phyloP scores from a whole-genome alignment of 1,140 invertebrate species.

The Oscheius sp. region DNA sequence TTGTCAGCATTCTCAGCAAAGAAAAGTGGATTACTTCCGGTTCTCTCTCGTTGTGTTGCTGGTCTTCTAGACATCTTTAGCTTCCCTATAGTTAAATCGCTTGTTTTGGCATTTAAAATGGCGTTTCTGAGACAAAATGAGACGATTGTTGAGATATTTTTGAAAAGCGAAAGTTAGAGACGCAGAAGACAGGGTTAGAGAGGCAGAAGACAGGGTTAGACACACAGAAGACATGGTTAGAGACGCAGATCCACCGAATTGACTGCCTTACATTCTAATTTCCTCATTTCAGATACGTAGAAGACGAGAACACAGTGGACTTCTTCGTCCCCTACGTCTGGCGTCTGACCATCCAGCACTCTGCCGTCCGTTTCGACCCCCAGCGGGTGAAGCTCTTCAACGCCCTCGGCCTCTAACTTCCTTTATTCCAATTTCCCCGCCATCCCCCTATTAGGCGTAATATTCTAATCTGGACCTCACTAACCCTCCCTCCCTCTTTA shows the following conservation, averaged over 20 bases:
- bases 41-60: no score
- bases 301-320: constrained; percentile 95
- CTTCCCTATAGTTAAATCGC: background rate
- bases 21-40: no score
- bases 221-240: no score
- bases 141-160: background rate
- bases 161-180: background rate
- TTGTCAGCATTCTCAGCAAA: no score
- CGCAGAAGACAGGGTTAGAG: no score
- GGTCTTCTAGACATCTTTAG: no score
- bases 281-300: constrained; percentile 82
- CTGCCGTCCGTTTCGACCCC: constrained; percentile 24
- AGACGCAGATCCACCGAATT: no score
- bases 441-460: background rate
- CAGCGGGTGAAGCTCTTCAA: constrained; percentile 31
- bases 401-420: constrained; percentile 25
- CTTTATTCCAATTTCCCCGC: background rate
- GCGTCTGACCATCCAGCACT: constrained; percentile 68
- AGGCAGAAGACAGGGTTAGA: no score
- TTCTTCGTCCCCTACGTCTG: constrained; percentile 99
- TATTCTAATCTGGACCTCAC: no score
- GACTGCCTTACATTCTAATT: no score
- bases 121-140: background rate
- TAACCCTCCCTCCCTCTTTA: no score
- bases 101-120: background rate